Percentiles rank a stretch among this genome's conserved stretches.
These are phyloP conservation scores for Sebastes alutus DNA, from an alignment of 2,797 vertebrate genomes.

Conservation along the genomic window DNA sequence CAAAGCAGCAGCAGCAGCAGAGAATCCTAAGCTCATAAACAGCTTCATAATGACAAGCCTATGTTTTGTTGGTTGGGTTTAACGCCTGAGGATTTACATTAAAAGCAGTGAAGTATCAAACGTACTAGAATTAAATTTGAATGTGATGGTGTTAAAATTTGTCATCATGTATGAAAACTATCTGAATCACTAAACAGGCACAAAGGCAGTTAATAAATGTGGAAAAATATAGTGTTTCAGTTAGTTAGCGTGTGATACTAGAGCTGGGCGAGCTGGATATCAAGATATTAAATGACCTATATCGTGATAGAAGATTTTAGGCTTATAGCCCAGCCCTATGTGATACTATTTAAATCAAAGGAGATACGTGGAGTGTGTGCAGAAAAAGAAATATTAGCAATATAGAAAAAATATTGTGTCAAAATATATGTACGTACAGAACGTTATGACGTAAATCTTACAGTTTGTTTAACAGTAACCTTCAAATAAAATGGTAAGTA, in stretches of 20 bases:
- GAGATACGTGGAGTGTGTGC: not conserved
- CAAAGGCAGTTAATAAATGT: not conserved
- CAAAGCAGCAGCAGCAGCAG: not conserved
- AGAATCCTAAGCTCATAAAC: conserved; percentile 31
- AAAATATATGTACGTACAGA: not conserved
- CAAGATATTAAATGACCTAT: no score
- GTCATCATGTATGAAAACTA: not conserved
- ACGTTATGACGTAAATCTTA: rapidly evolving
- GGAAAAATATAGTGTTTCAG: not conserved
- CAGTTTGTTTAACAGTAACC: not conserved
- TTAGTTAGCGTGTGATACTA: not conserved
- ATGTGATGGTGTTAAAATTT: not conserved
- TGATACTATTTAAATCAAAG: not conserved
- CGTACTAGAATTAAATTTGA: not conserved
- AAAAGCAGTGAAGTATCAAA: not conserved
- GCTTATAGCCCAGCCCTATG: no score
- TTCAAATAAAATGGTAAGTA: not conserved
- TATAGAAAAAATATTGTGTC: not conserved
- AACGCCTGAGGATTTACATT: not conserved
- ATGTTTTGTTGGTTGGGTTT: not conserved
- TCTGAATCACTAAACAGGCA: not conserved
- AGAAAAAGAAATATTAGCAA: not conserved
- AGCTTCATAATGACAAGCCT: conserved; percentile 21
- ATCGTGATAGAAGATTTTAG: no score
- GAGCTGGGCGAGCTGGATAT: no score